Conservation (phyloP, 1,140 invertebrate species). For the Notospermus geniculatus region DNA sequence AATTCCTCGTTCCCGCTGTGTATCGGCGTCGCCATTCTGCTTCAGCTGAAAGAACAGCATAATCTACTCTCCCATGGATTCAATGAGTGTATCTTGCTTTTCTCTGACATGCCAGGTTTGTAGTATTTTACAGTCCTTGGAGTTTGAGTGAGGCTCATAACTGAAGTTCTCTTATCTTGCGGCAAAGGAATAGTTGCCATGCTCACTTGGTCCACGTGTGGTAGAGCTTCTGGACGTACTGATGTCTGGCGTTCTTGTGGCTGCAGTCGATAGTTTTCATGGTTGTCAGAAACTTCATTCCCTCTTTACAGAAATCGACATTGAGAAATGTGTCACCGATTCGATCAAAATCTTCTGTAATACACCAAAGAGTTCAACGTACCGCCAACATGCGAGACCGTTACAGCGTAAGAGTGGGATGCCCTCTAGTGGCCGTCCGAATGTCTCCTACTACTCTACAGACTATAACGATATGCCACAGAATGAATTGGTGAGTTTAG, state of each 20-base stretch:
- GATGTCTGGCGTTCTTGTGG: too few species aligned
- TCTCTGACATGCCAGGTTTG: slow-evolving; percentile 94
- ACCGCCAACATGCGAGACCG: slow-evolving; percentile 70
- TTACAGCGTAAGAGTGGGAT: slow-evolving; percentile 20
- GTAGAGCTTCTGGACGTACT: too few species aligned
- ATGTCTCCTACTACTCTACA: slow-evolving; percentile 47
- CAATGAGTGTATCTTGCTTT: slow-evolving; percentile 95
- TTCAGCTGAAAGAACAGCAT: slow-evolving; percentile 75
- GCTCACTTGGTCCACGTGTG: too few species aligned
- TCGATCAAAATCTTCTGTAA: slow-evolving; percentile 81
- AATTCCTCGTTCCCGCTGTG: slow-evolving; percentile 92
- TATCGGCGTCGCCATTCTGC: slow-evolving; percentile 89
- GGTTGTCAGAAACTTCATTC: too few species aligned
- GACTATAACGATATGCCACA: slow-evolving; percentile 47
- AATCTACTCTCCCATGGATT: slow-evolving; percentile 81
- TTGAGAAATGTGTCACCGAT: slow-evolving; percentile 86
- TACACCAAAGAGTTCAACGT: slow-evolving; percentile 85
- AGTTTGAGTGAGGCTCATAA: too few species aligned
- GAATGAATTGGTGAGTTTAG: slow-evolving; percentile 39
- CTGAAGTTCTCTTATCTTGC: too few species aligned
- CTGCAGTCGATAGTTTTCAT: too few species aligned
- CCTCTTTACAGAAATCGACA: slow-evolving; percentile 76
- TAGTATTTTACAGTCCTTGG: too few species aligned
- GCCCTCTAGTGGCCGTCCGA: slow-evolving; percentile 29
- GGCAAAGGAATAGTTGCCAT: too few species aligned